Conservation (phyloP, 2,113 vertebrate genomes). For the Taxidea taxus region DNA sequence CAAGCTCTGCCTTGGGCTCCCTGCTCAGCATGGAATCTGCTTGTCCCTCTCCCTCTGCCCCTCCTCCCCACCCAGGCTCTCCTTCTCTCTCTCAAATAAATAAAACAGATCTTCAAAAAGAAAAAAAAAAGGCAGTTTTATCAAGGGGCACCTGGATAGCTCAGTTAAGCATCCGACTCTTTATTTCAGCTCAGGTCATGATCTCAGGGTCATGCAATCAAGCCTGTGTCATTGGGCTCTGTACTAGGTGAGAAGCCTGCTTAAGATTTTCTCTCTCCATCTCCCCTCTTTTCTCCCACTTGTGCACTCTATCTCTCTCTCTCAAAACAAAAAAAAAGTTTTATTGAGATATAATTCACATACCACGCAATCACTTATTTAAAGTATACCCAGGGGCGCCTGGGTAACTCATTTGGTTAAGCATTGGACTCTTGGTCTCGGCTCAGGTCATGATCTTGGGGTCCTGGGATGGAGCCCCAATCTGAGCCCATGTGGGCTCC, state of each 20-base stretch:
- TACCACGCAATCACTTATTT: not conserved
- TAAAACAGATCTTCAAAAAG: not conserved
- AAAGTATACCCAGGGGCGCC: not conserved
- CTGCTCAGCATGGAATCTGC: not conserved
- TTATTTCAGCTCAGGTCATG: not conserved
- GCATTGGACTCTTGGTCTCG: not conserved
- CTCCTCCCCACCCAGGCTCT: not conserved
- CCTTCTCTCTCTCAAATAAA: not conserved
- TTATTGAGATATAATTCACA: not conserved
- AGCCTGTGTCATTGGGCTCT: not conserved
- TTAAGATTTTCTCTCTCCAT: not conserved
- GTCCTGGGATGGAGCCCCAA: not conserved
- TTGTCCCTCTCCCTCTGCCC: not conserved
- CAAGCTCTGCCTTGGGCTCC: not conserved
- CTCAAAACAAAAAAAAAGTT: not conserved
- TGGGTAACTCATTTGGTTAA: not conserved
- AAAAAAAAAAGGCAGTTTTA: not conserved
- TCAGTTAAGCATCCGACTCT: not conserved
- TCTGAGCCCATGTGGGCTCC: not conserved
- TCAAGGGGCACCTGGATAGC: not conserved
- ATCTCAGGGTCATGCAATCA: not conserved
- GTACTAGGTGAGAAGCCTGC: not conserved
- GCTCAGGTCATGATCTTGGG: not conserved
- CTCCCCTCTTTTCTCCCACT: not conserved
- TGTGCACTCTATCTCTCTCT: not conserved